phyloP scores from a whole-genome alignment of 2,797 vertebrate species.

The Peromyscus nudipes region DNA sequence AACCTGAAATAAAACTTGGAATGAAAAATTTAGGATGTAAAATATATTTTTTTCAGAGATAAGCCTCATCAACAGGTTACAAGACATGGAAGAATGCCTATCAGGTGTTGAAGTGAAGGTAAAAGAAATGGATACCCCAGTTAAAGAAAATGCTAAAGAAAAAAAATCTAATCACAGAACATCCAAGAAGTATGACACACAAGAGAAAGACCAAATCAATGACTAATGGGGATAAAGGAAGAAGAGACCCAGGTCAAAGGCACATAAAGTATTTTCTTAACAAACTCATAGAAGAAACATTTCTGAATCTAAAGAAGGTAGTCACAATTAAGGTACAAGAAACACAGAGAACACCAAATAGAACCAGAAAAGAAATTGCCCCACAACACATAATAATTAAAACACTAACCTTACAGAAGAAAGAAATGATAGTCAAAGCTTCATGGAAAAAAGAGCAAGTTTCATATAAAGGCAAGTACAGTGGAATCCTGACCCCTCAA shows the following conservation, averaged over 20 bases:
- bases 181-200: too few species aligned
- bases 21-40: not conserved
- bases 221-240: too few species aligned
- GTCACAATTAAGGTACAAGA: not conserved
- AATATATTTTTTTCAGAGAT: not conserved
- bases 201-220: too few species aligned
- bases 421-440: not conserved
- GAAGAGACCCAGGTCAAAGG: too few species aligned
- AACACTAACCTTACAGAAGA: not conserved
- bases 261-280: too few species aligned
- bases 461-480: not conserved
- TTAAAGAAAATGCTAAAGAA: not conserved
- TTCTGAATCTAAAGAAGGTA: not conserved
- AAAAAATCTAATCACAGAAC: too few species aligned
- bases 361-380: not conserved
- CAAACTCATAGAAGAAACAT: too few species aligned
- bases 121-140: not conserved
- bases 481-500: not conserved
- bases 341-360: not conserved
- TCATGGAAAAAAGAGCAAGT: not conserved
- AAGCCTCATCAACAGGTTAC: not conserved
- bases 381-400: not conserved
- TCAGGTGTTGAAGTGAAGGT: not conserved
- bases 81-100: not conserved
- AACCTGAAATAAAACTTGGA: not conserved